Evolutionary conservation across 2,797 vertebrate genomes (phyloP).

Genomic region (Triplophysa yarkandensis): DNA sequence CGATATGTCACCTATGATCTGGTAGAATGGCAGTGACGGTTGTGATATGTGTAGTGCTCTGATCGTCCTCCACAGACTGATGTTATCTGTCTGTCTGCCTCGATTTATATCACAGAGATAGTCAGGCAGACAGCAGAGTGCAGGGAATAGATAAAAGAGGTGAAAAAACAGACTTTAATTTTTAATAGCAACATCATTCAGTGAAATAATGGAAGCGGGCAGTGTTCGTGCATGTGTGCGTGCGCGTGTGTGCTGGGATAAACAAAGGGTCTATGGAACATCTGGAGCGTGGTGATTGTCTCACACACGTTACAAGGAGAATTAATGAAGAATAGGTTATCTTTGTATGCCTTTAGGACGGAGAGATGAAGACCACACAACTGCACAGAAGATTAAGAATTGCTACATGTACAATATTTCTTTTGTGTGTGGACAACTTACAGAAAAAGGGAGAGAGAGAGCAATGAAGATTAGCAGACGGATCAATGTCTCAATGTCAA

Average conservation of each 20-base stretch:
- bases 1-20: constrained; percentile 60
- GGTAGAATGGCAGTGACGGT: constrained; percentile 53
- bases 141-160: constrained; percentile 60
- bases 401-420: background rate
- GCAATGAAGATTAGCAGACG: background rate
- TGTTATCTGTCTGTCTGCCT: constrained; percentile 60
- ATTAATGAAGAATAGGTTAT: constrained; percentile 72
- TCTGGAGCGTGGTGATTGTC: constrained; percentile 76
- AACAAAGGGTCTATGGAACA: constrained; percentile 66
- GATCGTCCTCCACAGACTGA: constrained; percentile 56
- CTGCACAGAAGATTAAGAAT: constrained; percentile 28
- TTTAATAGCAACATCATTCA: constrained; percentile 59
- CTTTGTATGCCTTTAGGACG: constrained; percentile 8
- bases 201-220: constrained; percentile 59
- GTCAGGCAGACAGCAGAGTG: constrained; percentile 53
- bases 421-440: background rate
- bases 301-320: constrained; percentile 69
- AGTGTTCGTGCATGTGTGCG: constrained; percentile 4
- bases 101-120: constrained; percentile 61
- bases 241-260: background rate
- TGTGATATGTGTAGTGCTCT: constrained; percentile 39
- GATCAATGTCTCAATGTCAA: constrained; percentile 29
- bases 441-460: background rate
- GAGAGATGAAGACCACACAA: constrained; percentile 5
- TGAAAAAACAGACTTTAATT: constrained; percentile 58